Percentiles rank a stretch among this genome's conserved stretches.
These are phyloP conservation scores for Saccostrea cuccullata DNA, from an alignment of 1,140 invertebrate species.

Conservation along the genomic window DNA sequence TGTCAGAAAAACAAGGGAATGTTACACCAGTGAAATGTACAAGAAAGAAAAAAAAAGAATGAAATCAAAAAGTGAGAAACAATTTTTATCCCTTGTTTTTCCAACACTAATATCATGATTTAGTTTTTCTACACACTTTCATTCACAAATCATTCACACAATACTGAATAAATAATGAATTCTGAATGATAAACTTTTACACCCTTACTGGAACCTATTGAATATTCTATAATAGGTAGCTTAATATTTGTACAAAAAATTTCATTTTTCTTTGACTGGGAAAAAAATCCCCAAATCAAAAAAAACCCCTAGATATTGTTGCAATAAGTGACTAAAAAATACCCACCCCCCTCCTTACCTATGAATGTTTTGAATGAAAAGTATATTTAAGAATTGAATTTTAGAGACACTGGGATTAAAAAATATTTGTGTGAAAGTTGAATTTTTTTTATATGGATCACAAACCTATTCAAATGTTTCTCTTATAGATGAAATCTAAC, in stretches of 20 bases:
- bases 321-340: background rate
- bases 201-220: background rate
- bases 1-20: slow-evolving; percentile 8
- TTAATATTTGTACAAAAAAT: no score
- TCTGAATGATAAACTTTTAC: background rate
- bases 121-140: background rate
- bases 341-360: no score
- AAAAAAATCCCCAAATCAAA: background rate
- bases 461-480: no score
- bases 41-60: background rate
- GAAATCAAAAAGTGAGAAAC: slow-evolving; percentile 15
- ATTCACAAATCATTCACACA: background rate
- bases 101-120: slow-evolving; percentile 25
- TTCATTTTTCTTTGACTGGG: no score
- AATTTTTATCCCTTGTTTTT: background rate
- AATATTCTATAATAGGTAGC: no score
- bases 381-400: no score
- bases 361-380: no score
- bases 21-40: background rate
- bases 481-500: no score
- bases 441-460: no score
- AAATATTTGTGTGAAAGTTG: no score
- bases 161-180: slow-evolving; percentile 17
- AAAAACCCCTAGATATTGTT: background rate
- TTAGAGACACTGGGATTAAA: no score